phyloP scores from a whole-genome alignment of 2,113 vertebrate genomes.

The Pelvicachromis taeniatus region DNA sequence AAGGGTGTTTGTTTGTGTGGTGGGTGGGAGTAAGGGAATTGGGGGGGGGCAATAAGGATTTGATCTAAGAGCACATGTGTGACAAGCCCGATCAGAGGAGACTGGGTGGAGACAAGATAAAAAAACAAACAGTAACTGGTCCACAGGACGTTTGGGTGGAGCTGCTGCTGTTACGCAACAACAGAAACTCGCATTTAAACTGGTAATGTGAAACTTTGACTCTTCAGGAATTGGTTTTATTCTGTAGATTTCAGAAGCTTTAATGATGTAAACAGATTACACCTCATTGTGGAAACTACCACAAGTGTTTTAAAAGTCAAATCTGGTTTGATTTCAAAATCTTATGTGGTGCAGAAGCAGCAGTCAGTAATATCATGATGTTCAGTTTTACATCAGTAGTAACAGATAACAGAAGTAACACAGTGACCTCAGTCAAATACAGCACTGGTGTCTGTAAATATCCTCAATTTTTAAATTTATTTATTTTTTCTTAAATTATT shows the following conservation, averaged over 20 bases:
- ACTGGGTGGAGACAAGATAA: neutral
- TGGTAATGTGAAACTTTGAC: neutral
- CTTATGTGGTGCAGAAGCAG: neutral
- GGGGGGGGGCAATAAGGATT: neutral
- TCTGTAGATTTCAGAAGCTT: fast-evolving
- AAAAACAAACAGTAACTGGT: neutral
- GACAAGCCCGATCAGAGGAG: neutral
- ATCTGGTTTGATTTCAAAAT: neutral
- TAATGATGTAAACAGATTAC: neutral
- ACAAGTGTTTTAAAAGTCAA: neutral
- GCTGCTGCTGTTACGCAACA: neutral
- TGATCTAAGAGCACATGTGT: neutral
- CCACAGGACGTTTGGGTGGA: neutral
- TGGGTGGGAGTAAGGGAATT: fast-evolving
- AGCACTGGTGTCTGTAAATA: neutral
- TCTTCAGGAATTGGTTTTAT: neutral
- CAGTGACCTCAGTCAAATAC: fast-evolving
- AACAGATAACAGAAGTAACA: neutral
- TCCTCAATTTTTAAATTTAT: neutral
- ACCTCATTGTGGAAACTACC: neutral
- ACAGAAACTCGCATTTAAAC: neutral
- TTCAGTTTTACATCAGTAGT: neutral
- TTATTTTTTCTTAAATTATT: fast-evolving
- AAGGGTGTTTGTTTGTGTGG: neutral
- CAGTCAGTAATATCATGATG: neutral